These are phyloP conservation scores for Pseudachorutes palmiensis DNA, from an alignment of 1,140 invertebrate genomes.

Conservation along the genomic window DNA sequence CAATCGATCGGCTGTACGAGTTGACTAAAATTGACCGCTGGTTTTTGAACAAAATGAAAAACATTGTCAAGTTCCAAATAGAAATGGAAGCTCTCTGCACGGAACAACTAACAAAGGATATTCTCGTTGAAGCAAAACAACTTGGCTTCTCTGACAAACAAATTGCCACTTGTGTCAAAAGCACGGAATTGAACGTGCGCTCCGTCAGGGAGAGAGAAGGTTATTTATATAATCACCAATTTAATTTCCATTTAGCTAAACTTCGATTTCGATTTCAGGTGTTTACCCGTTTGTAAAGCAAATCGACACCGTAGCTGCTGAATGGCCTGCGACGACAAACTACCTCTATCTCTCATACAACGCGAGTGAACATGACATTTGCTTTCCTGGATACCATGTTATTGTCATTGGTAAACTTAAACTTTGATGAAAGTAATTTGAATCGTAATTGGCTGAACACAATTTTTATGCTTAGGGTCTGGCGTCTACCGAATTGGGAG, in stretches of 20 bases:
- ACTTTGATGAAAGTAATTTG: background rate
- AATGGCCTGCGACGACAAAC: constrained; percentile 97
- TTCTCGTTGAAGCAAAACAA: constrained; percentile 76
- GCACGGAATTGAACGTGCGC: constrained; percentile 70
- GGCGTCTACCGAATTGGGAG: constrained; percentile 98
- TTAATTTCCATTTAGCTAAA: constrained; percentile 1
- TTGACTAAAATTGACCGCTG: constrained; percentile 95
- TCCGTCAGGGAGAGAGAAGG: constrained; percentile 62
- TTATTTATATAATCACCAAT: constrained; percentile 18
- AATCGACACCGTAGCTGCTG: constrained; percentile 98
- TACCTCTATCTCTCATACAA: constrained; percentile 98
- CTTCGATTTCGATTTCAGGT: constrained; percentile 33
- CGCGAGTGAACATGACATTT: constrained; percentile 73
- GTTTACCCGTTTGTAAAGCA: constrained; percentile 89
- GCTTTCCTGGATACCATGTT: constrained; percentile 66
- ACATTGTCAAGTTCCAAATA: constrained; percentile 70
- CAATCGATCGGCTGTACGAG: constrained; percentile 73
- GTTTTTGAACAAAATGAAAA: constrained; percentile 92
- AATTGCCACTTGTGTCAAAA: constrained; percentile 79
- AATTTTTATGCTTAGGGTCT: constrained; percentile 54
- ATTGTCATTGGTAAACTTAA: constrained; percentile 64
- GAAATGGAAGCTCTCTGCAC: constrained; percentile 54
- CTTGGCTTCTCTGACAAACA: constrained; percentile 97
- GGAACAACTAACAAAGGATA: constrained; percentile 50
- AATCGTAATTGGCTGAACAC: background rate